Conservation (phyloP, 2,113 vertebrate species). For the Poeciliopsis retropinna region DNA sequence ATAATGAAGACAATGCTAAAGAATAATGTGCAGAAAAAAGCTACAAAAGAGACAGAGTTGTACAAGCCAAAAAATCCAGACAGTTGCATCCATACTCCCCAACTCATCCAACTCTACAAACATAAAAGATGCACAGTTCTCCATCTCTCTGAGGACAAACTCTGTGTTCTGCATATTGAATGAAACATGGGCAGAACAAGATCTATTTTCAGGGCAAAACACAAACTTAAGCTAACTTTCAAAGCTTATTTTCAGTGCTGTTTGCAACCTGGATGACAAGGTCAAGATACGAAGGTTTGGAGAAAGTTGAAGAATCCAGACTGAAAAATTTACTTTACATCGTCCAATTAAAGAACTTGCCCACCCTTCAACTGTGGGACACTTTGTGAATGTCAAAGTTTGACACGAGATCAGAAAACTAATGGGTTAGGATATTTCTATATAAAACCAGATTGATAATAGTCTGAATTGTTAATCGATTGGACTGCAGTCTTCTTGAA, state of each 20-base stretch:
- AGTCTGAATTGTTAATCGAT: background rate
- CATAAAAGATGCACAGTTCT: constrained; percentile 57
- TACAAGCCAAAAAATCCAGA: constrained; percentile 37
- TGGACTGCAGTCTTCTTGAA: background rate
- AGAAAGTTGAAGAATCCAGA: background rate
- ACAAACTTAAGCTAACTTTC: constrained; percentile 3
- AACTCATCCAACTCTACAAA: constrained; percentile 50
- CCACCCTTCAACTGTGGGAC: background rate
- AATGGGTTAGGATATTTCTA: background rate
- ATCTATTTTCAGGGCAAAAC: constrained; percentile 59
- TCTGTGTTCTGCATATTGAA: constrained; percentile 60
- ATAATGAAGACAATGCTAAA: constrained; percentile 71
- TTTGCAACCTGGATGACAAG: background rate
- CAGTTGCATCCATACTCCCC: constrained; percentile 44
- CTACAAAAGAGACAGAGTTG: constrained; percentile 48
- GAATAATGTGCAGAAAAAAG: constrained; percentile 32
- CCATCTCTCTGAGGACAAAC: constrained; percentile 51
- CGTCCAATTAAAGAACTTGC: background rate
- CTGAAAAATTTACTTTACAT: background rate
- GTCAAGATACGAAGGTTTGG: constrained; percentile 35
- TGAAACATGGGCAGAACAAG: constrained; percentile 58
- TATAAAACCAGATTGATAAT: background rate
- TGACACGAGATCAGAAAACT: background rate
- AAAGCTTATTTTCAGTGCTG: constrained; percentile 7
- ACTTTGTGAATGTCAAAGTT: background rate